A percentile compares a stretch with the other conserved stretches of the same genome.
Conservation (phyloP, 2,888 invertebrate species). For the Campoletis raptor region DNA sequence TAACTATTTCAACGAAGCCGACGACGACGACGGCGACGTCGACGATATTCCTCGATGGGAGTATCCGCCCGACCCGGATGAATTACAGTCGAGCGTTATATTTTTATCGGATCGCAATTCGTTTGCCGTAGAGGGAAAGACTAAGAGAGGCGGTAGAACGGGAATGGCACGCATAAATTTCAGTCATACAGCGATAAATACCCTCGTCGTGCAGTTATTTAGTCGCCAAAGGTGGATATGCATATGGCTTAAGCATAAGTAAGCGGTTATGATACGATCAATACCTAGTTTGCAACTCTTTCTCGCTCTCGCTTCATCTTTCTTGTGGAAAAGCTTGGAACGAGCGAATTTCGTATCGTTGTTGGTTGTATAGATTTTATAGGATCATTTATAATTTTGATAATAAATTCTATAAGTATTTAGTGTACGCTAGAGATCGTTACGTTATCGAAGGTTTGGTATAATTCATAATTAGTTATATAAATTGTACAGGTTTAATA, state of each 20-base stretch:
- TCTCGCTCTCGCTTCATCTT: conserved; percentile 6
- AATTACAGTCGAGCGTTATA: conserved; percentile 68
- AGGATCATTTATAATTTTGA: conserved; percentile 51
- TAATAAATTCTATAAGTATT: conserved; percentile 35
- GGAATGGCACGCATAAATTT: conserved; percentile 66
- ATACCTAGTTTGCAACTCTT: conserved; percentile 50
- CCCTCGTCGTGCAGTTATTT: conserved; percentile 63
- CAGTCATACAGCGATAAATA: conserved; percentile 65
- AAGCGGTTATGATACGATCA: conserved; percentile 64
- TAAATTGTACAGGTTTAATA: conserved; percentile 64
- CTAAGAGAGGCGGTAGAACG: conserved; percentile 42
- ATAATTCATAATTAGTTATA: conserved; percentile 66
- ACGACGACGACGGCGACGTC: conserved; percentile 31
- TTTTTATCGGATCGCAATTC: conserved; percentile 70
- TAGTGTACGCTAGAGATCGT: conserved; percentile 10
- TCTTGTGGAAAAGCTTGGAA: not conserved
- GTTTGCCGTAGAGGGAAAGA: conserved; percentile 47
- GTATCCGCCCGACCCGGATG: conserved; percentile 63
- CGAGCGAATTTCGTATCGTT: conserved; percentile 30
- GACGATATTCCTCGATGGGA: conserved; percentile 64
- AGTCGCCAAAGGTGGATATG: conserved; percentile 54
- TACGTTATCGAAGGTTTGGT: conserved; percentile 32
- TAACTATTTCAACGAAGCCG: conserved; percentile 53
- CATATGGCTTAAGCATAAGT: conserved; percentile 43
- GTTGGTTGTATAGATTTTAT: conserved; percentile 22